Conservation (phyloP, 2,113 vertebrate species). For the Neotragus pygmaeus region DNA sequence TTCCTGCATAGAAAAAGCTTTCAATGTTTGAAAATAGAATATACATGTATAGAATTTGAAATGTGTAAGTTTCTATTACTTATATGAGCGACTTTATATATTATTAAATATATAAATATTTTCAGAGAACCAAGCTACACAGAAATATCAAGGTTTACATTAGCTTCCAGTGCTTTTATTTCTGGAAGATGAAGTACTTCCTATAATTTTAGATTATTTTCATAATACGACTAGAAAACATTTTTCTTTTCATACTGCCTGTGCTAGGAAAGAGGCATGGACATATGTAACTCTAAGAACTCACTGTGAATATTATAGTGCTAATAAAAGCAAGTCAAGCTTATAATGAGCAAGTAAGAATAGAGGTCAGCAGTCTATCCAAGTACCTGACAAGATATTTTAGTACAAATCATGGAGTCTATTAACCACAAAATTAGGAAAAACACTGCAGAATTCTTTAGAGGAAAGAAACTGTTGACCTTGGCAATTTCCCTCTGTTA, state of each 20-base stretch:
- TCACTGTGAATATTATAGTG: neutral
- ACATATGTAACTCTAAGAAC: neutral
- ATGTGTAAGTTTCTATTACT: neutral
- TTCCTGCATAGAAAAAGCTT: neutral
- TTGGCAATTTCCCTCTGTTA: neutral
- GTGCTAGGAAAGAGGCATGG: neutral
- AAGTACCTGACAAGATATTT: neutral
- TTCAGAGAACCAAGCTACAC: neutral
- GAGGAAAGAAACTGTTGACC: neutral
- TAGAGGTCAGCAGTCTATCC: neutral
- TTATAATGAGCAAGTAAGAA: neutral
- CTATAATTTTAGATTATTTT: slow-evolving; percentile 8
- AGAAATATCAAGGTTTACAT: neutral
- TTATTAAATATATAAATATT: neutral
- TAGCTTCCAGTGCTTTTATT: neutral
- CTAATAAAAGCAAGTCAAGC: neutral
- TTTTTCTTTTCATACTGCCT: neutral
- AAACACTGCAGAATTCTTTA: neutral
- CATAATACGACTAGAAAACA: neutral
- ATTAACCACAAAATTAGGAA: neutral
- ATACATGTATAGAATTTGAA: neutral
- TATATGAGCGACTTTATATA: neutral
- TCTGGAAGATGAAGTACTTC: neutral
- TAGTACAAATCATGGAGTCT: neutral
- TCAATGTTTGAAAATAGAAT: neutral